A percentile compares a stretch with the other conserved stretches of the same genome.
phyloP scores from a whole-genome alignment of 30 jellyfish, hydroid and myxozoan genomes.

The Haliclystus octoradiatus region DNA sequence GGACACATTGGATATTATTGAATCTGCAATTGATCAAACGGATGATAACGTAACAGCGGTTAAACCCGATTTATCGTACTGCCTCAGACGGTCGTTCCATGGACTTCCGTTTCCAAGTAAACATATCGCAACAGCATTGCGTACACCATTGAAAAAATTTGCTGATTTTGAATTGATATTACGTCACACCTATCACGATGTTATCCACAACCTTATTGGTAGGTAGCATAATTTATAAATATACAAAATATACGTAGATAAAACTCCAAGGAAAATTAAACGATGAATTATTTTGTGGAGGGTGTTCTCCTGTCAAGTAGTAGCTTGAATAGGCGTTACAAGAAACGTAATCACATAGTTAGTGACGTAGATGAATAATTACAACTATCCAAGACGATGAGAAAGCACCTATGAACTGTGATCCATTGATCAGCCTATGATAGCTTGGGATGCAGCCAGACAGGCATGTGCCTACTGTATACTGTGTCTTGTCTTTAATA shows the following conservation, averaged over 20 bases:
- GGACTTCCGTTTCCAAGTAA: conserved; percentile 39
- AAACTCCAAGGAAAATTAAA: no score
- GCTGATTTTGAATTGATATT: conserved; percentile 63
- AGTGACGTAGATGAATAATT: no score
- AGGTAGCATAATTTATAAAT: no score
- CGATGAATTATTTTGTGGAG: no score
- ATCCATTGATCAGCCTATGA: no score
- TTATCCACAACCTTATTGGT: conserved; percentile 71
- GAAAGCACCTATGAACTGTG: no score
- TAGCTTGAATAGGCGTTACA: no score
- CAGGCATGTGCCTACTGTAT: neutral
- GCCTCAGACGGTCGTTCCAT: conserved; percentile 56
- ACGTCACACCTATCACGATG: conserved; percentile 69
- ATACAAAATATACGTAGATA: no score
- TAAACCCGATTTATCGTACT: conserved; percentile 54
- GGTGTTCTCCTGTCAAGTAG: no score
- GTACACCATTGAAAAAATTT: conserved; percentile 30
- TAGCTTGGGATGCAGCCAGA: no score
- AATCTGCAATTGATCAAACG: conserved; percentile 39
- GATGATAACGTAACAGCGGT: conserved; percentile 29
- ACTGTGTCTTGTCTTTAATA: neutral
- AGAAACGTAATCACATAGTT: no score
- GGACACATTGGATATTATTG: conserved; percentile 59
- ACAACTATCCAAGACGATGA: no score
- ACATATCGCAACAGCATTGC: conserved; percentile 38